Evolutionary conservation across 2,888 invertebrate species (phyloP).

Genomic region (Parascotia fuliginaria): DNA sequence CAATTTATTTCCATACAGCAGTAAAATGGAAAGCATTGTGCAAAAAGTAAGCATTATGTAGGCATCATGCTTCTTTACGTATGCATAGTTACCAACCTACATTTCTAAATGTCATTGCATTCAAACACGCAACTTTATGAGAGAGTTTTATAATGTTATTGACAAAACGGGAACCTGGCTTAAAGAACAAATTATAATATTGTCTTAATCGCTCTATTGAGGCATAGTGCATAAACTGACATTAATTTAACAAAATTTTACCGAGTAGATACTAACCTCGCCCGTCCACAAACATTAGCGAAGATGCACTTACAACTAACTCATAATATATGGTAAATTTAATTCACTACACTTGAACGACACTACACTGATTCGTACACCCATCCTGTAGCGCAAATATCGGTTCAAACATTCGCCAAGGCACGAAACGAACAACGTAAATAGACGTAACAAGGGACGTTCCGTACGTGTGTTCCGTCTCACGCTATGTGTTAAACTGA

Average conservation of each 20-base stretch:
- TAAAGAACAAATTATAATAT: slow-evolving; percentile 35
- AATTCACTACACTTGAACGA: slow-evolving; percentile 65
- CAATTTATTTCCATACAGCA: slow-evolving; percentile 6
- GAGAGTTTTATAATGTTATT: slow-evolving; percentile 24
- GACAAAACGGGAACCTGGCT: slow-evolving; percentile 29
- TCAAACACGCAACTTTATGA: slow-evolving; percentile 45
- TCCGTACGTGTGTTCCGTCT: slow-evolving; percentile 69
- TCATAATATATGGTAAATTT: slow-evolving; percentile 64
- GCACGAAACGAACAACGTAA: slow-evolving; percentile 62
- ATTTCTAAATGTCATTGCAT: slow-evolving; percentile 49
- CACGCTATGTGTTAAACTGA: slow-evolving; percentile 70
- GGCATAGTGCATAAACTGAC: slow-evolving; percentile 22
- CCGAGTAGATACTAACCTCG: slow-evolving; percentile 66
- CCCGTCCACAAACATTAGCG: slow-evolving; percentile 80
- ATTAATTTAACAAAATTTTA: slow-evolving; percentile 38
- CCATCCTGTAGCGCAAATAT: slow-evolving; percentile 68
- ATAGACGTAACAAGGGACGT: slow-evolving; percentile 59
- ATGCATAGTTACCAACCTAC: slow-evolving; percentile 34
- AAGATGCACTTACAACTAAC: slow-evolving; percentile 60
- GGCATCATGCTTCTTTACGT: slow-evolving; percentile 18
- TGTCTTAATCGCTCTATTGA: slow-evolving; percentile 36
- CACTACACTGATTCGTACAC: slow-evolving; percentile 67
- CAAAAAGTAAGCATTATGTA: slow-evolving; percentile 22
- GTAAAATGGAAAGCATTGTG: slow-evolving; percentile 22
- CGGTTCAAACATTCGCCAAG: slow-evolving; percentile 57